Base-by-base conservation (phyloP, 2,797 vertebrate genomes). In the Anas acuta region DNA sequence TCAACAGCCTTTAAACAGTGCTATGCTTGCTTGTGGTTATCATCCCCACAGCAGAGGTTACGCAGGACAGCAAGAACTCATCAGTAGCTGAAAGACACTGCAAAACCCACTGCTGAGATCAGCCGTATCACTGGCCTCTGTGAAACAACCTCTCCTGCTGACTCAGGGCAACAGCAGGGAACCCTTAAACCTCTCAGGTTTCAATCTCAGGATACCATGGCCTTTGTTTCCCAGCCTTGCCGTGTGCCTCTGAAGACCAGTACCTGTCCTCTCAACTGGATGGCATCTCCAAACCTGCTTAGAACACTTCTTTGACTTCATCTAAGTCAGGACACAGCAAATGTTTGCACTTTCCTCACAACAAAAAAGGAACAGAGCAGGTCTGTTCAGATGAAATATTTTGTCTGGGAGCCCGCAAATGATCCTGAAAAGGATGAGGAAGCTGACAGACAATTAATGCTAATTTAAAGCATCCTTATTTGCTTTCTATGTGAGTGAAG, bases 1-100 rank as follows among this genome's bases (percentile, higher is more conserved):
- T 92, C 86, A 92, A 49, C 26, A 95, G 53, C 57, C 53, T 94
- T 90, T 84, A 72, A 60, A 0, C 8, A 15, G 45, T 79, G 60
- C 28, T 84, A n/a, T 67, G 64, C 47, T 92, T 61, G 53, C 67
- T 78, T 82, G 47, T 67, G 84, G 67, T 89, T 94, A 89, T 92
- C 91, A 90, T 61, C 9, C 13, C 15, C 2, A 2, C 78, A 78
- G 84, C 62, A 93, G 60, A 43, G 77, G 81, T 92, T 41, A 82
- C 2, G 2, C 56, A 62, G 71, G 78, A 85, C 77, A 79, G 47
- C 21, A 45, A 94, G 75, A 82, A 20, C 61, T 62, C 65, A 8
- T 30, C 64, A n/a, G 7, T 13, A 79, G 49, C 57, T 82, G 39
- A 45, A 93, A 90, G 56, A 64, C 7, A 51, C 6, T 17, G 22